phyloP scores from a whole-genome alignment of 2,888 invertebrate species.

The Dolichomitus sp. region DNA sequence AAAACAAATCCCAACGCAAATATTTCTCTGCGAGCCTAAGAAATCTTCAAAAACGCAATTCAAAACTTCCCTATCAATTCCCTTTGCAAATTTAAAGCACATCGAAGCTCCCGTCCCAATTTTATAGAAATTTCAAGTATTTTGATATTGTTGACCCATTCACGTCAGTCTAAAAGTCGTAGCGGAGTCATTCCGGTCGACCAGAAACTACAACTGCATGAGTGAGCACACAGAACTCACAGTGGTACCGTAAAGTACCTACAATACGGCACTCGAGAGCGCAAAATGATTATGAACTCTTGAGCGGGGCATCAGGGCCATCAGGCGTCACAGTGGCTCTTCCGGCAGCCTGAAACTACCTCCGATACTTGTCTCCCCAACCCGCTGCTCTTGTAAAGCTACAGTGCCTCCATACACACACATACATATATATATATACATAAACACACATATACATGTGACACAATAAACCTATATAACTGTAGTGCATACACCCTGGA shows the following conservation, averaged over 20 bases:
- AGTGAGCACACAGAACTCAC: slow-evolving; percentile 24
- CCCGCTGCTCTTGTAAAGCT: slow-evolving; percentile 25
- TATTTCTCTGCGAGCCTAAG: no score
- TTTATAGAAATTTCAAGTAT: slow-evolving; percentile 4
- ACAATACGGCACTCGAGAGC: slow-evolving; percentile 32
- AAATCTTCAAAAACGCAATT: no score
- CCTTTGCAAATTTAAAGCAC: neutral
- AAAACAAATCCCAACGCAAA: no score
- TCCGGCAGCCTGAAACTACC: slow-evolving; percentile 62
- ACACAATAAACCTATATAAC: slow-evolving; percentile 25
- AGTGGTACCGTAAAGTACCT: slow-evolving; percentile 43
- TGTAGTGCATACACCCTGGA: slow-evolving; percentile 47
- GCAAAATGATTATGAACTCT: slow-evolving; percentile 60
- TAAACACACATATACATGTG: slow-evolving; percentile 18
- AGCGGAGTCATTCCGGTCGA: slow-evolving; percentile 22
- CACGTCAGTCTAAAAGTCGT: neutral
- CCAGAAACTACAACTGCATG: slow-evolving; percentile 27
- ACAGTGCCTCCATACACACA: neutral
- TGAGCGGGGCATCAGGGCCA: slow-evolving; percentile 31
- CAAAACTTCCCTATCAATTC: neutral
- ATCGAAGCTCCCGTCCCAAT: neutral
- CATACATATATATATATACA: slow-evolving; percentile 2
- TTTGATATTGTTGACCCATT: neutral
- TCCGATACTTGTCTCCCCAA: slow-evolving; percentile 54
- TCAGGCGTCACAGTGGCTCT: slow-evolving; percentile 57